Conservation (phyloP, 1,140 invertebrate species). For the Tetramorium simillimum region DNA sequence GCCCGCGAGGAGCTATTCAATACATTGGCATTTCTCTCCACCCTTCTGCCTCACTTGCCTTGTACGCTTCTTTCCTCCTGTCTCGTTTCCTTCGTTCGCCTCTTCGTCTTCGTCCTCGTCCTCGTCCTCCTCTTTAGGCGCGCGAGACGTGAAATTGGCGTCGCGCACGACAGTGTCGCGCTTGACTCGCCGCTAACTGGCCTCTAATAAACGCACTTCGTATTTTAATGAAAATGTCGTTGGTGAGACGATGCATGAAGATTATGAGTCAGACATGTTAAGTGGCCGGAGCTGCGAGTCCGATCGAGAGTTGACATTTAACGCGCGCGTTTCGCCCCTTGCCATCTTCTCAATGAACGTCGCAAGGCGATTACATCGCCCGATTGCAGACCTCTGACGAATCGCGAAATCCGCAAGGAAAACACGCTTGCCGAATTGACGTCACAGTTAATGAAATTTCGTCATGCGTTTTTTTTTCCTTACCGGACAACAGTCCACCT, state of each 20-base stretch:
- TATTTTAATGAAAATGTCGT: slow-evolving; percentile 58
- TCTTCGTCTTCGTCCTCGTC: background rate
- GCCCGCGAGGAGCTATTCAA: slow-evolving; percentile 29
- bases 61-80: background rate
- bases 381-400: slow-evolving; percentile 36
- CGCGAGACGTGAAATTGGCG: slow-evolving; percentile 13
- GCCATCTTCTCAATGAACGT: slow-evolving; percentile 23
- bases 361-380: background rate
- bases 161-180: slow-evolving; percentile 17
- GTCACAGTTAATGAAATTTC: slow-evolving; percentile 22
- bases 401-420: background rate
- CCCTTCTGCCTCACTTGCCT: background rate
- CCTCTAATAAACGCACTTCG: slow-evolving; percentile 47
- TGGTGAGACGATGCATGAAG: slow-evolving; percentile 18
- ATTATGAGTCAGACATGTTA: slow-evolving; percentile 49
- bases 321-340: background rate
- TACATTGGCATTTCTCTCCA: slow-evolving; percentile 8
- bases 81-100: background rate
- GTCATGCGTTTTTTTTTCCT: slow-evolving; percentile 9
- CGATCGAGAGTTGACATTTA: background rate
- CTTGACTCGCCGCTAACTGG: slow-evolving; percentile 15
- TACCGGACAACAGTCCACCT: background rate
- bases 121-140: background rate
- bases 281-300: background rate
- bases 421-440: slow-evolving; percentile 15